Base-by-base conservation (phyloP, 2,888 invertebrate species). In the Brenthis hecate region DNA sequence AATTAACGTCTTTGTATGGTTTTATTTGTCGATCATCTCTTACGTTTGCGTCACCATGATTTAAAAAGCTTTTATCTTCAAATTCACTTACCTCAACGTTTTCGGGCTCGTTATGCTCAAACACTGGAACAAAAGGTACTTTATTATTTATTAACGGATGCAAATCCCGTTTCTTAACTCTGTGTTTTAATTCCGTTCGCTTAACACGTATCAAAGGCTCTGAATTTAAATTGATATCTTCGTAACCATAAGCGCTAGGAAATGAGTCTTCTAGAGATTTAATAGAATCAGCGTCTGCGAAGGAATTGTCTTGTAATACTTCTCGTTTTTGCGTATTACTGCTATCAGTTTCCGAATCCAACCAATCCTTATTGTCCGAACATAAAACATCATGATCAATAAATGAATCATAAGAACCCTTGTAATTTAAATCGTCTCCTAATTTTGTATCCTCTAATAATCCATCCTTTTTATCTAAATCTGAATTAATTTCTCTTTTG, bases 11-110 rank as follows among this genome's bases (percentile, higher is more conserved):
- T 8, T 62, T 70, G 51, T 63, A 71, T 53, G 64, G 51, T 28
- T 68, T 69, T 32, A 54, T 66, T 50, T 73, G 69, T 54, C 63
- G 66, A 64, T 75, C 67, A 16, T 73, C 70, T 36, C 47, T 66
- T 68, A 56, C 56, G 72, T 64, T 76, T n/a, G 78, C 76, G 65
- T 79, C 76, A 19, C 62, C 84, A 57, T 85, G 82, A 74, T 85
- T 86, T 8, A 88, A 84, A 56, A 85, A 82, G 6, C 89, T 89
- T 72, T 93, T 89, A 71, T 93, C 89, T 60, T 93, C 89, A 75
- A 92, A 93, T 78, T 93, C 93, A 75, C 86, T 91, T 8, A 89
- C 89, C 81, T 93, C 93, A 48, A 92, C 89, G 68, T 86, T 91
- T 61, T 90, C 91, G 72, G 88, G 91, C 51, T 92, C 90, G 56